Percentiles rank a stretch among this genome's conserved stretches.
phyloP scores from a whole-genome alignment of 2,888 invertebrate species.

The Drosophila neonasuta region DNA sequence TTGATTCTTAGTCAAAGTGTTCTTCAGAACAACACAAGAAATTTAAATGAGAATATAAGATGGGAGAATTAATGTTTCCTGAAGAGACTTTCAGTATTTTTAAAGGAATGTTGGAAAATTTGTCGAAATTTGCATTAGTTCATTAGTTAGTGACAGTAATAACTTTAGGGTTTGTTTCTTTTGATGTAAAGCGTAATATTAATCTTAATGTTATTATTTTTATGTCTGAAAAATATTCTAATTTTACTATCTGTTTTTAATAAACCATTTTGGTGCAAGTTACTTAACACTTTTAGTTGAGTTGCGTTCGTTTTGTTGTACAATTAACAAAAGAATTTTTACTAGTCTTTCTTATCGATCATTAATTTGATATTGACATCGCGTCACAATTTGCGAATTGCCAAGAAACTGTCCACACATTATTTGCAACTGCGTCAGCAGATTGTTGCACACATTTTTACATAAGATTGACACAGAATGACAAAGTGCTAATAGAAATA shows the following conservation, averaged over 20 bases:
- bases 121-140: too few species aligned
- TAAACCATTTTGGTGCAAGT: too few species aligned
- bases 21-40: neutral
- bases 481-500: constrained; percentile 72
- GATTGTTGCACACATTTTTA: constrained; percentile 51
- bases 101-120: neutral
- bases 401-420: neutral
- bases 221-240: too few species aligned
- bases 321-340: neutral
- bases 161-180: too few species aligned
- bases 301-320: neutral
- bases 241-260: too few species aligned
- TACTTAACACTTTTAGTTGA: too few species aligned
- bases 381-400: neutral
- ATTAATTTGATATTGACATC: neutral
- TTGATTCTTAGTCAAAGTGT: neutral
- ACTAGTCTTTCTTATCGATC: neutral
- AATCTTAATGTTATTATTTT: too few species aligned
- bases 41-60: neutral
- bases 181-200: too few species aligned
- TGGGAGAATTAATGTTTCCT: neutral
- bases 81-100: neutral
- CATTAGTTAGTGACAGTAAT: too few species aligned
- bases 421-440: constrained; percentile 21
- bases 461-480: constrained; percentile 70